Evolutionary conservation across 2,113 vertebrate genomes (phyloP).

Genomic region (Dryoscopus gambensis): DNA sequence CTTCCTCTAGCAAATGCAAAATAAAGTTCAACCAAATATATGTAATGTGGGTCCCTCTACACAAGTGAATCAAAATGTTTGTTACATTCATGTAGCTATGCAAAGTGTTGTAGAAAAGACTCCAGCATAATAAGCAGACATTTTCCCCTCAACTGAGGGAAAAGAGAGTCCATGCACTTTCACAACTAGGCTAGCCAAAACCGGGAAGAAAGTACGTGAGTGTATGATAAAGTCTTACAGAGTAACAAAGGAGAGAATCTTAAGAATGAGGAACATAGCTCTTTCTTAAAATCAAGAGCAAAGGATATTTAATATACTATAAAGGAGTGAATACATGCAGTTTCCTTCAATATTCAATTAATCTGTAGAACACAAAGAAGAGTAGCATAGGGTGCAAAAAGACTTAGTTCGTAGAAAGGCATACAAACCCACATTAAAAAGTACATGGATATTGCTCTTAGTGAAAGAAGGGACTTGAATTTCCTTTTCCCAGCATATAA

Average conservation of each 20-base stretch:
- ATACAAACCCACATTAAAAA: neutral
- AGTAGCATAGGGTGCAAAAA: neutral
- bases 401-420: neutral
- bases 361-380: neutral
- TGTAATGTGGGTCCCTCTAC: neutral
- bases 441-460: neutral
- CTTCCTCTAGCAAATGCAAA: constrained; percentile 18
- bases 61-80: neutral
- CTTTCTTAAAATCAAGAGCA: neutral
- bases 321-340: neutral
- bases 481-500: neutral
- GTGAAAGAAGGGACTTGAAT: neutral
- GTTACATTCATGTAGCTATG: neutral
- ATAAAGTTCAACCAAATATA: neutral
- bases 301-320: neutral
- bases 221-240: neutral
- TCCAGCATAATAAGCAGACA: neutral
- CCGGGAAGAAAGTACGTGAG: neutral
- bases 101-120: neutral
- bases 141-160: neutral
- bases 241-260: neutral
- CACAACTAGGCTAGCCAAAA: neutral
- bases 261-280: neutral
- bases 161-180: neutral
- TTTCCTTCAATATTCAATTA: neutral